Conservation (phyloP, 2,113 vertebrate genomes). For the Falcunculus frontatus region DNA sequence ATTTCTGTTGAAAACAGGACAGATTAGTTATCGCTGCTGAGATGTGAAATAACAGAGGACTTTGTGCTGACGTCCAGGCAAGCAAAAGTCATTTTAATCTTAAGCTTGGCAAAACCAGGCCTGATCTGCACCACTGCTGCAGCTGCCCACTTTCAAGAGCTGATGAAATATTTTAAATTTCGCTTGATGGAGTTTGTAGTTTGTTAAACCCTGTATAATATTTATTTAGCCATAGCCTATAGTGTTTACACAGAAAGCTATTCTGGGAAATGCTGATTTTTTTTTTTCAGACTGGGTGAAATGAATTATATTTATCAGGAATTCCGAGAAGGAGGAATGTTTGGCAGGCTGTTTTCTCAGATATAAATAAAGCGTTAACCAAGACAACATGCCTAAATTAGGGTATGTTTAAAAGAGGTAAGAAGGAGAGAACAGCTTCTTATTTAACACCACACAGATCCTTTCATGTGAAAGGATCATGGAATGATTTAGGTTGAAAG, state of each 20-base stretch:
- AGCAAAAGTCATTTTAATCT: neutral
- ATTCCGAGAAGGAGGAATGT: constrained; percentile 36
- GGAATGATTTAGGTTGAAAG: neutral
- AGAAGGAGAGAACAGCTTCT: neutral
- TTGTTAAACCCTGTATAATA: neutral
- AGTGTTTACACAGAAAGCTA: constrained; percentile 37
- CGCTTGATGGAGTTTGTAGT: neutral
- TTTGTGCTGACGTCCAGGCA: neutral
- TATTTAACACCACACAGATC: neutral
- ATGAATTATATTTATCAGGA: constrained; percentile 44
- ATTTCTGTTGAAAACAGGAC: neutral
- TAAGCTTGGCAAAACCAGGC: neutral
- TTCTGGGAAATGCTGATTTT: constrained; percentile 9
- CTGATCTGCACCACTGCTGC: neutral
- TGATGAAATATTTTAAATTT: constrained; percentile 9
- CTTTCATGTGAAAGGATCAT: neutral
- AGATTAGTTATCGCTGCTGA: neutral
- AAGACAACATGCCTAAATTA: constrained; percentile 50
- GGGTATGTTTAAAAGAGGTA: constrained; percentile 20
- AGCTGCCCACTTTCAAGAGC: neutral
- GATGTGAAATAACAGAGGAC: neutral
- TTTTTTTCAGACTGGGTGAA: neutral
- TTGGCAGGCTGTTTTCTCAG: constrained; percentile 19
- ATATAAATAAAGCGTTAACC: constrained; percentile 25
- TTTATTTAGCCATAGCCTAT: constrained; percentile 21